Conservation (phyloP, 2,888 invertebrate species). For the Apantesis nais region DNA sequence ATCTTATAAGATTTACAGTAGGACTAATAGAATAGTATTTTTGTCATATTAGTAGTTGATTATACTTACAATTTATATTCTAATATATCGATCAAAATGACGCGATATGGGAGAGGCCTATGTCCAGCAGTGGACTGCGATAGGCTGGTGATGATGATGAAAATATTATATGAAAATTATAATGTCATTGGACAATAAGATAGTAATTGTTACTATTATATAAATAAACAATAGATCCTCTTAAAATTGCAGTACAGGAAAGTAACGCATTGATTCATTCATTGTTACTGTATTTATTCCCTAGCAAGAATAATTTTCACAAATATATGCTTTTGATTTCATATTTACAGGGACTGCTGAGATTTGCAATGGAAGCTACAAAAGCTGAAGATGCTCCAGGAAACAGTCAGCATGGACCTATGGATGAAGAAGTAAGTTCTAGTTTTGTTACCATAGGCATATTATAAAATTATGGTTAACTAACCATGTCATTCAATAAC, state of each 20-base stretch:
- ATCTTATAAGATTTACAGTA: not conserved
- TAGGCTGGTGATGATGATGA: too few species aligned
- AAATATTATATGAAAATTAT: too few species aligned
- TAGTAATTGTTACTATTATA: not conserved
- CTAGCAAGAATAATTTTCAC: too few species aligned
- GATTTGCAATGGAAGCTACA: constrained; percentile 90
- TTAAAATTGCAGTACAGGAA: too few species aligned
- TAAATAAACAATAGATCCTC: too few species aligned
- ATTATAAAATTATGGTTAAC: not conserved
- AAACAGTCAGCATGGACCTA: constrained; percentile 77
- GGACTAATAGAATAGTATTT: not conserved
- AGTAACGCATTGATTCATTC: too few species aligned
- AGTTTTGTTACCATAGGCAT: not conserved
- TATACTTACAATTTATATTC: too few species aligned
- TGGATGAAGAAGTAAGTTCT: constrained; percentile 87
- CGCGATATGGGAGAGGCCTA: too few species aligned
- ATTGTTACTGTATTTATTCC: too few species aligned
- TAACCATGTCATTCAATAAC: too few species aligned
- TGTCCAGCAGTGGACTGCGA: too few species aligned
- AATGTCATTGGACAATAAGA: not conserved
- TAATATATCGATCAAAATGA: too few species aligned
- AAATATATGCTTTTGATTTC: not conserved
- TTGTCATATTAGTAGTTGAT: not conserved
- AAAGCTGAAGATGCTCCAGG: constrained; percentile 85
- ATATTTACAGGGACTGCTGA: constrained; percentile 84